Evolutionary conservation across 2,113 vertebrate genomes (phyloP), one percentile per base, ranked within the genome.

Genomic region (Oriolus oriolus): DNA sequence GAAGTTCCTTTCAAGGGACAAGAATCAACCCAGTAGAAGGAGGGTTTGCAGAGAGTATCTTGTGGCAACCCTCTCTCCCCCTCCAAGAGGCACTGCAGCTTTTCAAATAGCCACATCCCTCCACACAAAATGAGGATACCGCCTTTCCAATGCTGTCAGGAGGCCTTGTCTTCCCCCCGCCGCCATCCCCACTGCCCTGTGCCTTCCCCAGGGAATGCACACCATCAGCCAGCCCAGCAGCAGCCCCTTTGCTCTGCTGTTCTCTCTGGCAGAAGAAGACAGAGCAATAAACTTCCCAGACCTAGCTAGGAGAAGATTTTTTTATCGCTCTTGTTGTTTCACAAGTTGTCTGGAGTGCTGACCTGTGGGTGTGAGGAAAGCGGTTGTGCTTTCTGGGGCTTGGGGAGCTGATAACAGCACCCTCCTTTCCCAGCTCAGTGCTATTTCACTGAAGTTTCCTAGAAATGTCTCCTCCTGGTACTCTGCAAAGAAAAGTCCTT

Each of bases 161-260:
- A 52, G 13, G 54, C 11, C 39, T 68, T 0, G 1, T 23, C 37
- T 63, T 41, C 16, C 15, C 9, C 16, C 2, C 28, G 11, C 9
- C 11, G 8, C 20, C 9, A 3, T 21, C 21, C 16, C 28, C 4
- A 5, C 17, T 1, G 1, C 12, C 16, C 21, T 3, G 13, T 27
- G 28, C 57, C 18, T 63, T 41, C 60, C 8, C 39, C 4, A 35
- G 52, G 30, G 41, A 71, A 81, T 7, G 31, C 15, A 18, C 1
- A 0, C 23, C 1, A 2, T 18, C 8, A 9, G n/a, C 21, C 49
- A 33, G 49, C 17, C 30, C 42, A n/a, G 23, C 37, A 47, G 41
- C 47, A 41, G n/a, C 12, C 13, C 33, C 59, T 71, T 42, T 10
- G 2, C 41, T 26, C 41, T 60, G 31, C 75, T 17, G 2, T 49